phyloP scores from a whole-genome alignment of 2,113 vertebrate genomes.

The Raja brachyura region DNA sequence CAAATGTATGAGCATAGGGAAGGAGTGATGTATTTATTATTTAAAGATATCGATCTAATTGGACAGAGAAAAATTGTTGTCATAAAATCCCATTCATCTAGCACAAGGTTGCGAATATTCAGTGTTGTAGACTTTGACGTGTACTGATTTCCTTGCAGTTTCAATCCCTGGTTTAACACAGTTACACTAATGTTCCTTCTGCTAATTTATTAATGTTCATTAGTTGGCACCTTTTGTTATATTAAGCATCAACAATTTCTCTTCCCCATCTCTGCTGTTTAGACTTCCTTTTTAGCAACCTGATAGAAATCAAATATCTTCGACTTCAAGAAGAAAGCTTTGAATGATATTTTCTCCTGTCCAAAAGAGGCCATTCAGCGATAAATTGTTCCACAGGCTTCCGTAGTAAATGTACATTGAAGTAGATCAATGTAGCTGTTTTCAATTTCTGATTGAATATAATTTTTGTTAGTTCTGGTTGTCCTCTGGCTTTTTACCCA shows the following conservation, averaged over 20 bases:
- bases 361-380: neutral
- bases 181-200: neutral
- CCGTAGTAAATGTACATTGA: neutral
- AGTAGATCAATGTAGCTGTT: neutral
- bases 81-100: neutral
- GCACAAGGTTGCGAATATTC: neutral
- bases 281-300: neutral
- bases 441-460: neutral
- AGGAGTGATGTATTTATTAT: neutral
- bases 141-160: neutral
- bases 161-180: neutral
- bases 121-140: neutral
- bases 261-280: neutral
- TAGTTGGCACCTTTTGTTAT: neutral
- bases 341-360: no score
- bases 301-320: no score
- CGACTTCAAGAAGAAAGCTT: no score
- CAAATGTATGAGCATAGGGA: neutral
- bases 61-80: neutral
- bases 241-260: neutral
- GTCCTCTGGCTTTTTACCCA: neutral
- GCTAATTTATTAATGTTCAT: neutral
- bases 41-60: neutral
- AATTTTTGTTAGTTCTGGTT: neutral
- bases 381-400: neutral